Evolutionary conservation across 2,797 vertebrate species (phyloP).

Genomic region (Tamandua tetradactyla): DNA sequence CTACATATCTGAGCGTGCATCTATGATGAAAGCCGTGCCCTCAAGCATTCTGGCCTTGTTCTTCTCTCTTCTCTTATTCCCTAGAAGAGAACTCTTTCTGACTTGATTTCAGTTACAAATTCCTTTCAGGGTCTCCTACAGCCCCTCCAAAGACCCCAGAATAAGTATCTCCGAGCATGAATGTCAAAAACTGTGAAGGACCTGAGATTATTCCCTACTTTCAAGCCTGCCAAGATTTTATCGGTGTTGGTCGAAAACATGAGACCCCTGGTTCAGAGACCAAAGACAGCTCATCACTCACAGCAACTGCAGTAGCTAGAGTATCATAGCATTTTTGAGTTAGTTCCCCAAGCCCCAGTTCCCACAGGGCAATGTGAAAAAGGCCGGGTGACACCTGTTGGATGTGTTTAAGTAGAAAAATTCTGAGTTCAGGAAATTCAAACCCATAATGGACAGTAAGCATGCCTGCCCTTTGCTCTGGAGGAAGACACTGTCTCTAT

Average conservation of each 20-base stretch:
- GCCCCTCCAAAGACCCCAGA: background rate
- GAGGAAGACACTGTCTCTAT: background rate
- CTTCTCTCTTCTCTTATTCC: background rate
- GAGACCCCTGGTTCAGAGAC: too few species aligned
- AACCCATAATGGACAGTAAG: background rate
- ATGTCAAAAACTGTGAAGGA: too few species aligned
- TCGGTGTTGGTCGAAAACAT: too few species aligned
- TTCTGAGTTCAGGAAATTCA: background rate
- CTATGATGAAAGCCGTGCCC: background rate
- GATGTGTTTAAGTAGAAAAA: background rate
- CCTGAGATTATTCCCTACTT: background rate
- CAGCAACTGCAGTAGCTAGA: background rate
- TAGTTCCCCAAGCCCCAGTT: background rate
- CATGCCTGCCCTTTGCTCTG: too few species aligned
- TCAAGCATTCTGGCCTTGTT: too few species aligned
- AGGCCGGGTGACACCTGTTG: too few species aligned
- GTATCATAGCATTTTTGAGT: background rate
- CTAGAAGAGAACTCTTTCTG: background rate
- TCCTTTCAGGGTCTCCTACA: background rate
- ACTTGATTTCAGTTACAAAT: background rate
- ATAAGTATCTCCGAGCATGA: background rate
- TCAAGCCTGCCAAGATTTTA: background rate
- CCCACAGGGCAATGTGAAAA: too few species aligned
- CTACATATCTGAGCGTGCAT: background rate
- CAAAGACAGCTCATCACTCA: too few species aligned